Conservation (phyloP, 1,140 invertebrate genomes). For the Dreissena polymorpha region DNA sequence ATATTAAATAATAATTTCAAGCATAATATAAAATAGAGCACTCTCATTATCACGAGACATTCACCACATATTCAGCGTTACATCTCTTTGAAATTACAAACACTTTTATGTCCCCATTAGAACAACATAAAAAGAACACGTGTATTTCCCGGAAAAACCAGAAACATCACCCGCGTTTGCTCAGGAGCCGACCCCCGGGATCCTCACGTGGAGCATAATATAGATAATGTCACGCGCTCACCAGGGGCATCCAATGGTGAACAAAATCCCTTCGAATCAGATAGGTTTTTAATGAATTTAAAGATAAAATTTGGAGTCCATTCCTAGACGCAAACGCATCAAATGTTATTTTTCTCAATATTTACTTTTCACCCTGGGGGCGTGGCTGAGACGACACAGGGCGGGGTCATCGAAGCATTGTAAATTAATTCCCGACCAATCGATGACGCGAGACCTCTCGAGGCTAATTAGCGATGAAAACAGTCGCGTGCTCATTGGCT, state of each 20-base stretch:
- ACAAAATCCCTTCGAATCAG: not conserved
- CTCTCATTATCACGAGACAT: no score
- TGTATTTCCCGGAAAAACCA: no score
- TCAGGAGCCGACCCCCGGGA: not conserved
- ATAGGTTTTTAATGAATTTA: conserved; percentile 3
- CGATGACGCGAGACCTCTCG: conserved; percentile 17
- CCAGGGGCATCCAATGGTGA: not conserved
- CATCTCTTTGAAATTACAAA: no score
- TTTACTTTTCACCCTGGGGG: not conserved
- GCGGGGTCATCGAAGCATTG: not conserved
- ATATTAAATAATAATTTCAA: no score
- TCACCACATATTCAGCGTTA: no score
- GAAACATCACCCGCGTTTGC: not conserved
- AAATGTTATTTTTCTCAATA: not conserved
- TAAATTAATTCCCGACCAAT: conserved; percentile 55
- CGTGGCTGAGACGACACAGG: conserved; percentile 31
- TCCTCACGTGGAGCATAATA: conserved; percentile 1
- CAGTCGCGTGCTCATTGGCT: conserved; percentile 40
- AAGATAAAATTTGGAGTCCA: not conserved
- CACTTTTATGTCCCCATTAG: no score
- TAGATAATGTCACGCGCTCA: conserved; percentile 30
- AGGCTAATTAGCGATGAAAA: conserved; percentile 46
- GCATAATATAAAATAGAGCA: no score
- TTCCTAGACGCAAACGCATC: not conserved
- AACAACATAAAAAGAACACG: no score